A percentile compares a stretch with the other conserved stretches of the same genome.
phyloP scores from a whole-genome alignment of 2,113 vertebrate species.

The Macroglossus sobrinus region DNA sequence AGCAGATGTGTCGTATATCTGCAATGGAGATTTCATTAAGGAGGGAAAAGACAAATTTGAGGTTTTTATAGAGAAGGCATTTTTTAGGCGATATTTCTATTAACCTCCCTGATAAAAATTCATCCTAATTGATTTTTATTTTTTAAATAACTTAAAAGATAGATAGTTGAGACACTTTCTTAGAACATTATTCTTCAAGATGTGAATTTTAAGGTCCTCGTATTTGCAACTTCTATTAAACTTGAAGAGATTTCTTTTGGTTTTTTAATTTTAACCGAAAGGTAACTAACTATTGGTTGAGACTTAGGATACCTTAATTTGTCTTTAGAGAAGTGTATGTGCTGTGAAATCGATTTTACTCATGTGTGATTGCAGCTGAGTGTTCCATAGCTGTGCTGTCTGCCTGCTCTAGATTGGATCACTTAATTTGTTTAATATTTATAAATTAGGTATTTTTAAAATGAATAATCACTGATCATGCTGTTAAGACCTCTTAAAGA shows the following conservation, averaged over 20 bases:
- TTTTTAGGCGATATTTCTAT: conserved; percentile 1
- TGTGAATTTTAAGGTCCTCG: conserved; percentile 33
- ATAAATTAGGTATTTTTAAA: not conserved
- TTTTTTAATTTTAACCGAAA: conserved; percentile 38
- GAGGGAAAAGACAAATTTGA: not conserved
- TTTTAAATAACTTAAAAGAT: conserved; percentile 29
- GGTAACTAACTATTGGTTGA: not conserved
- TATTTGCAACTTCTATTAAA: conserved; percentile 18
- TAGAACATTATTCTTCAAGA: not conserved
- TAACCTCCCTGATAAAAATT: conserved; percentile 17
- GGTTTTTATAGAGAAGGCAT: not conserved
- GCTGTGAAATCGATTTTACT: conserved; percentile 18
- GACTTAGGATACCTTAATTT: not conserved
- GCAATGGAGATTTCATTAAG: conserved; percentile 17
- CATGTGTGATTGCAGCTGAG: not conserved
- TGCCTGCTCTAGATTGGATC: not conserved
- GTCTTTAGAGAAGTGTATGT: not conserved
- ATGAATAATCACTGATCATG: not conserved
- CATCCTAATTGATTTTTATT: conserved; percentile 37
- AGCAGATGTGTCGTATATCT: not conserved
- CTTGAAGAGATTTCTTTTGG: not conserved
- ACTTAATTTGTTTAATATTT: conserved; percentile 29
- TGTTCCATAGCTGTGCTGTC: not conserved
- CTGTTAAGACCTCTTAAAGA: not conserved
- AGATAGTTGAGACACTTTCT: not conserved